Percentiles rank a stretch among this genome's conserved stretches.
phyloP scores from a whole-genome alignment of 2,888 invertebrate species.

The Ashinkailepas kermadecensis region DNA sequence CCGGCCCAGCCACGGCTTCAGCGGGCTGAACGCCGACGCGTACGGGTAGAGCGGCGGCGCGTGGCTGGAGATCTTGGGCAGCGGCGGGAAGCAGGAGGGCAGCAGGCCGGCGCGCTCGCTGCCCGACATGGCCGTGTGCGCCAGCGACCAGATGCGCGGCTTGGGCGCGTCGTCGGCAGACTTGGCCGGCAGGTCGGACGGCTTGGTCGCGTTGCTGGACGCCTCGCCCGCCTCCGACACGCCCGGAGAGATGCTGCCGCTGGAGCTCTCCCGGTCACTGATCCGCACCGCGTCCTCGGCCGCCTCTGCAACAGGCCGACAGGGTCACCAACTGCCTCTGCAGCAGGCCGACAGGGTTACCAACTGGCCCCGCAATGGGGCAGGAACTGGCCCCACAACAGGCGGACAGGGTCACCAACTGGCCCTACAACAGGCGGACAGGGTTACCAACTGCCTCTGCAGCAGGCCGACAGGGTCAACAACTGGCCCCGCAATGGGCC shows the following conservation, averaged over 20 bases:
- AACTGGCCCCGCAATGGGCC: too few species aligned
- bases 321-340: not conserved
- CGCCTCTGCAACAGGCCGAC: not conserved
- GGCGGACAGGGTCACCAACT: too few species aligned
- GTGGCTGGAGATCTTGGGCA: conserved; percentile 41
- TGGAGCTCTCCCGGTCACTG: conserved; percentile 20
- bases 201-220: conserved; percentile 22
- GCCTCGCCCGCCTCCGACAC: conserved; percentile 5
- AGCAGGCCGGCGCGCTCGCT: conserved; percentile 38
- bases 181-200: conserved; percentile 28
- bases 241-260: conserved; percentile 14
- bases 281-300: conserved; percentile 6
- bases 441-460: too few species aligned
- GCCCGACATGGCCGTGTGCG: conserved; percentile 87
- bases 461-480: too few species aligned
- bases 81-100: not conserved
- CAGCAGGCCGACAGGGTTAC: too few species aligned
- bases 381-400: too few species aligned
- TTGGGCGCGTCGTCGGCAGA: conserved; percentile 45
- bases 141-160: conserved; percentile 86
- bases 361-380: too few species aligned
- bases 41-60: conserved; percentile 55
- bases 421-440: too few species aligned
- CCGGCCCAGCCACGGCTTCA: conserved; percentile 17
- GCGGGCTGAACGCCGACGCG: conserved; percentile 11